These are phyloP conservation scores for Lepisosteus oculatus DNA, from an alignment of 2,113 vertebrate genomes.

Conservation along the genomic window DNA sequence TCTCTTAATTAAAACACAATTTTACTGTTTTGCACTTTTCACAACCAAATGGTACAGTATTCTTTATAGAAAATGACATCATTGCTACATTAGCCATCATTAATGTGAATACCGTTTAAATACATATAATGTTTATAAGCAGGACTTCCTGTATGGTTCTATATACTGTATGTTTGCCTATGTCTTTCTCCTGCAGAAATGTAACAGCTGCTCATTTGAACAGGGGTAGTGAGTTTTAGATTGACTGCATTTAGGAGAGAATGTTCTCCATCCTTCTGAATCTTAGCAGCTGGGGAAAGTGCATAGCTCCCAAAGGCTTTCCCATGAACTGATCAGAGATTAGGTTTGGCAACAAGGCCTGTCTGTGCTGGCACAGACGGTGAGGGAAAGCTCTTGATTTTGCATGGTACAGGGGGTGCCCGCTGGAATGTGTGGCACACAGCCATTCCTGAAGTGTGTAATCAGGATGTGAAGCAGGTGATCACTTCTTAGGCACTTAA, in stretches of 20 bases:
- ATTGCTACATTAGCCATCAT: no score
- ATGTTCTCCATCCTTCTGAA: not conserved
- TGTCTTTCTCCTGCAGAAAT: no score
- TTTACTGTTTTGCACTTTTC: no score
- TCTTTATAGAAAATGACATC: no score
- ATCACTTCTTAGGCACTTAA: not conserved
- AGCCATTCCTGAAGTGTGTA: slow-evolving; percentile 46
- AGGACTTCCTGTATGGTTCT: no score
- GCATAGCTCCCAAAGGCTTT: not conserved
- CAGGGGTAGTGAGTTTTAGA: no score
- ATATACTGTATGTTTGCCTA: no score
- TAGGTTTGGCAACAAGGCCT: slow-evolving; percentile 15
- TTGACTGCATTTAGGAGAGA: not conserved
- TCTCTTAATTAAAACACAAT: no score
- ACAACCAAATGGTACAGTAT: no score
- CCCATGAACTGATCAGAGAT: not conserved
- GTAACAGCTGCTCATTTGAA: no score
- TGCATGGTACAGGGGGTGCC: slow-evolving; percentile 8
- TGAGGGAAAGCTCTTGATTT: slow-evolving; percentile 18
- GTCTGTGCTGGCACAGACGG: slow-evolving; percentile 34
- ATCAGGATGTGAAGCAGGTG: slow-evolving; percentile 18
- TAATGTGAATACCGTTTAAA: no score
- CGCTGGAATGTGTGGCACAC: slow-evolving; percentile 49
- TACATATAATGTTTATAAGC: no score
- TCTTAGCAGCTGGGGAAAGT: not conserved